A percentile compares a stretch with the other conserved stretches of the same genome.
Evolutionary conservation across 2,888 invertebrate genomes (phyloP).

Genomic region (Dasysyrphus albostriatus): DNA sequence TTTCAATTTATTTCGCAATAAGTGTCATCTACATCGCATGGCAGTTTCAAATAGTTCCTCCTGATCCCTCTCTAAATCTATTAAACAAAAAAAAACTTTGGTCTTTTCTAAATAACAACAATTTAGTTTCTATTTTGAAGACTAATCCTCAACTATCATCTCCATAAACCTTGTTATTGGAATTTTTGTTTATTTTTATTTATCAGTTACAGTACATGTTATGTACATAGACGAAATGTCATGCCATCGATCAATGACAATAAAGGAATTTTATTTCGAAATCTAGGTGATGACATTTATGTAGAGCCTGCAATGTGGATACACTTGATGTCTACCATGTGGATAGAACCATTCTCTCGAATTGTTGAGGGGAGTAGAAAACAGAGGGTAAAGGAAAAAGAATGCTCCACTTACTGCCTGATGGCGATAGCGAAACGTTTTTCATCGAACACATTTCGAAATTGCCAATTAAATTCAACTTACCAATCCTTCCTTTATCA

Average conservation of each 20-base stretch:
- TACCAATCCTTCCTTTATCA: slow-evolving; percentile 46
- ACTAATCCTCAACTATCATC: not conserved
- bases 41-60: not conserved
- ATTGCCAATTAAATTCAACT: slow-evolving; percentile 73
- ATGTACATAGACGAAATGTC: not conserved
- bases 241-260: slow-evolving; percentile 23
- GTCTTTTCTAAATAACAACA: not conserved
- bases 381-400: not conserved
- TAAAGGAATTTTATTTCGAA: slow-evolving; percentile 57
- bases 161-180: not conserved
- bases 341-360: not conserved
- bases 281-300: slow-evolving; percentile 35
- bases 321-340: slow-evolving; percentile 4
- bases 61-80: not conserved
- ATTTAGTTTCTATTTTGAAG: not conserved
- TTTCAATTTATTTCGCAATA: too few relatives aligned
- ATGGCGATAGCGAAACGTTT: slow-evolving; percentile 27
- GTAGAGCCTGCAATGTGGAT: slow-evolving; percentile 1
- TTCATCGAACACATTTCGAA: slow-evolving; percentile 56
- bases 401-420: slow-evolving; percentile 9
- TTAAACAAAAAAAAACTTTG: not conserved
- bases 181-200: not conserved
- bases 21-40: not conserved
- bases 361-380: too few relatives aligned
- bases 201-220: not conserved